Evolutionary conservation across 2,888 invertebrate genomes (phyloP), one percentile per base, ranked within the genome.

Genomic region (Cheilosia pagana): DNA sequence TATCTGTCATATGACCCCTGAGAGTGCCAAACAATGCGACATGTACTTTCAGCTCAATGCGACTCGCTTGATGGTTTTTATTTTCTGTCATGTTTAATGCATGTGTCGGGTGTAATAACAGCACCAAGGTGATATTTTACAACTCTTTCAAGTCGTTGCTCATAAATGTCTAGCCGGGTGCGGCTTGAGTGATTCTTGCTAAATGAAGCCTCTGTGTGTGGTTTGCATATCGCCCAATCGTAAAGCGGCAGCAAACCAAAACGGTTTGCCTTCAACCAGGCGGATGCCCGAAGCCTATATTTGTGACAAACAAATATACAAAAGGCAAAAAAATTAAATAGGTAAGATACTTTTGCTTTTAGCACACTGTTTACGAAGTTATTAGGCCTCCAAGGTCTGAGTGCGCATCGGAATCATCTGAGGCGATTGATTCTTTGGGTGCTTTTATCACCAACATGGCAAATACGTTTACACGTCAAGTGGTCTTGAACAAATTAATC

Each of bases 321-420:
- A 21, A 39, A 53, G 45, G 48, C 71, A 67, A 50, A 82, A 82
- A 67, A 23, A 25, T 0, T 8, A 59, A 21, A 57, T 19, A 39
- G 21, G 16, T 48, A 62, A 68, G 67, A 43, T 31, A 70, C 62
- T 19, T 81, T 72, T 72, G 72, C 82, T 78, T 77, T 78, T 74
- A 82, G 62, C 78, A 68, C 62, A 35, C 68, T 82, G 78, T 82
- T 78, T 78, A 62, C 67, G 43, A 31, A 78, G 67, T 62, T 78
- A 78, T 82, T 78, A 74, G 68, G 55, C 28, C 35, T 43, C 82
- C 82, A 82, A 82, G 82, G 77, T 53, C 39, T 19, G 1, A 21
- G 7, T 53, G 8, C 45, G 25, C 50, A 25, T 21, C 8, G 53
- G 63, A 39, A 16, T 60, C 71, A 60, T 55, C 67, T 21, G 23